These are phyloP conservation scores for Drosophila orosa DNA, from an alignment of 1,140 invertebrate genomes.

Conservation along the genomic window DNA sequence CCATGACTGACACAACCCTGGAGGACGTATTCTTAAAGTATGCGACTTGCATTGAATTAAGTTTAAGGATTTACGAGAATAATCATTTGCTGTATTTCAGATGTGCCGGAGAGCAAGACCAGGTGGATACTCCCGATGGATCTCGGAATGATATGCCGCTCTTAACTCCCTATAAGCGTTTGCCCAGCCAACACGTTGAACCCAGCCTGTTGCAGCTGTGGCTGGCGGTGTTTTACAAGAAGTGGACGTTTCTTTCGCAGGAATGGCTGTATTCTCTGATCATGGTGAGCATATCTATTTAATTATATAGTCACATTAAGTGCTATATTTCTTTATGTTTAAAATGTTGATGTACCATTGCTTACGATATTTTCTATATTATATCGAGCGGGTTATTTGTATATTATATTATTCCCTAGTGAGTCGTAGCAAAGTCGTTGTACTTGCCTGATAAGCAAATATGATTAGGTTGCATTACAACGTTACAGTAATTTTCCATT, in stretches of 20 bases:
- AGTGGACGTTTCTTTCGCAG: slow-evolving; percentile 66
- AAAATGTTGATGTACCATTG: no score
- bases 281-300: slow-evolving; percentile 57
- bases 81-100: slow-evolving; percentile 25
- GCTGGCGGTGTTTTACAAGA: slow-evolving; percentile 77
- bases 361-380: no score
- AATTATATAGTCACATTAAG: neutral
- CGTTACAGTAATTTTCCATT: neutral
- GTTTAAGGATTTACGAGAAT: neutral
- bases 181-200: slow-evolving; percentile 11
- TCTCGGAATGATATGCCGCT: slow-evolving; percentile 36
- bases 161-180: slow-evolving; percentile 47
- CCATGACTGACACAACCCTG: slow-evolving; percentile 92
- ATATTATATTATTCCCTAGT: neutral
- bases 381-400: neutral
- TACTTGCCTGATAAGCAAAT: neutral
- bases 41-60: slow-evolving; percentile 31
- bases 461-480: neutral
- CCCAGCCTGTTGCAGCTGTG: slow-evolving; percentile 52
- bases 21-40: slow-evolving; percentile 95
- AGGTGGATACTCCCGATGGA: slow-evolving; percentile 66
- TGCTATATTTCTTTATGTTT: no score
- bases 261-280: slow-evolving; percentile 60
- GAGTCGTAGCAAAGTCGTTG: neutral
- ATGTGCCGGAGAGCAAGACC: slow-evolving; percentile 67